A percentile compares a stretch with the other conserved stretches of the same genome.
These are phyloP conservation scores for Macropus fuliginosus DNA, from an alignment of 2,797 vertebrate species.

Conservation along the genomic window DNA sequence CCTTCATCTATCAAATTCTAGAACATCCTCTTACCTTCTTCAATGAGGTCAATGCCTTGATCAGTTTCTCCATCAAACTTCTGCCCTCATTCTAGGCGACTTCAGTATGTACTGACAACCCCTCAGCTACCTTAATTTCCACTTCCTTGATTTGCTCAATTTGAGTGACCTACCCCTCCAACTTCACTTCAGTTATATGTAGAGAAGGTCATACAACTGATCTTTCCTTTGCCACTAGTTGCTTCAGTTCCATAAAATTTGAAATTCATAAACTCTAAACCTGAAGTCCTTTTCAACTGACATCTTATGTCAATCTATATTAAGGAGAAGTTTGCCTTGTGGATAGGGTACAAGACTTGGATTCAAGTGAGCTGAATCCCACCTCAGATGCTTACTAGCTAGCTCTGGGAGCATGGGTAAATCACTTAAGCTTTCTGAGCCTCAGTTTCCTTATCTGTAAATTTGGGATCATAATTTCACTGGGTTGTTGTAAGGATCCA, in stretches of 20 bases:
- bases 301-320: background rate
- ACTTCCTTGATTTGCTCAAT: background rate
- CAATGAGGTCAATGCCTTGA: background rate
- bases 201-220: background rate
- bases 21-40: background rate
- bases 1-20: background rate
- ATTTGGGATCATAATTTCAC: background rate
- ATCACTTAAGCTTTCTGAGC: background rate
- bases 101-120: background rate
- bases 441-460: background rate
- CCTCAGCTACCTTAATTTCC: background rate
- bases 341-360: background rate
- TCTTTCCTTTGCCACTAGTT: background rate
- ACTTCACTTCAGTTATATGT: background rate
- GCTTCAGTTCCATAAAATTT: background rate
- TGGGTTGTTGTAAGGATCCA: background rate
- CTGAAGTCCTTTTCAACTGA: background rate
- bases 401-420: background rate
- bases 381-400: background rate
- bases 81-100: background rate
- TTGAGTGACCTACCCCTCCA: background rate
- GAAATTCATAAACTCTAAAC: background rate
- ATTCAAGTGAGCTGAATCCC: background rate
- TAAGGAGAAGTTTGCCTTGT: background rate
- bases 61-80: background rate